A percentile compares a stretch with the other conserved stretches of the same genome.
phyloP scores from a whole-genome alignment of 37 sponge, comb jelly and placozoan species.

The Corticium candelabrum region DNA sequence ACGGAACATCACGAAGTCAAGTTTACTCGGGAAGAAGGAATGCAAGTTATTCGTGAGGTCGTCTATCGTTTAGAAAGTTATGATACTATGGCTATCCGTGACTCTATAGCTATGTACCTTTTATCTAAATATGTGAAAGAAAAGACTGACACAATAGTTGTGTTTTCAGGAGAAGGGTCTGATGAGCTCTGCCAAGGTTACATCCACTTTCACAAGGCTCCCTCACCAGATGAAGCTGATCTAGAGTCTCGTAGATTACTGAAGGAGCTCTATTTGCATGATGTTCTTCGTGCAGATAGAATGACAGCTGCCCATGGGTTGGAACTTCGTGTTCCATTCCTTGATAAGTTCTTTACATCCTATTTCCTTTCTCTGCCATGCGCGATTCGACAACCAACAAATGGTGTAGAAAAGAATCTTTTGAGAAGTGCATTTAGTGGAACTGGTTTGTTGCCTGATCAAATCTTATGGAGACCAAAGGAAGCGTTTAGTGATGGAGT shows the following conservation, averaged over 20 bases:
- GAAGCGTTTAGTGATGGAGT: slow-evolving; percentile 67
- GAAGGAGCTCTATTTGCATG: slow-evolving; percentile 43
- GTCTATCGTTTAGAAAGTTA: slow-evolving; percentile 46
- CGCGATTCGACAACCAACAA: slow-evolving; percentile 28
- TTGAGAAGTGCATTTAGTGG: slow-evolving; percentile 50
- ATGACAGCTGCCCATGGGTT: slow-evolving; percentile 43
- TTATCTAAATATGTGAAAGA: slow-evolving; percentile 38
- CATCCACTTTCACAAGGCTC: slow-evolving; percentile 65
- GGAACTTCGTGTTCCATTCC: slow-evolving; percentile 58
- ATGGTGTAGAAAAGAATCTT: slow-evolving; percentile 40
- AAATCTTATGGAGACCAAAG: slow-evolving; percentile 62
- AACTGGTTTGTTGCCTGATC: slow-evolving; percentile 36
- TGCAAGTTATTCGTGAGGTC: slow-evolving; percentile 40
- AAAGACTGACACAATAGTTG: slow-evolving; percentile 27
- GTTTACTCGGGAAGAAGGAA: slow-evolving; percentile 40
- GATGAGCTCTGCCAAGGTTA: slow-evolving; percentile 65
- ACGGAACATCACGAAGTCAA: slow-evolving; percentile 51
- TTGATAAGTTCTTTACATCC: slow-evolving; percentile 42
- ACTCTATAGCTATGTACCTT: slow-evolving; percentile 34
- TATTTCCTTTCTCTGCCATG: slow-evolving; percentile 38
- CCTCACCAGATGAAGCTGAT: slow-evolving; percentile 25
- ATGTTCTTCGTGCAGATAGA: slow-evolving; percentile 47
- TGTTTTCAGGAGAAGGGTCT: slow-evolving; percentile 51
- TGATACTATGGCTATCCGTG: slow-evolving; percentile 42
- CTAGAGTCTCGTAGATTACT: slow-evolving; percentile 30